These are phyloP conservation scores for Chaetodon trifasciatus DNA, from an alignment of 2,797 vertebrate genomes.

Conservation along the genomic window DNA sequence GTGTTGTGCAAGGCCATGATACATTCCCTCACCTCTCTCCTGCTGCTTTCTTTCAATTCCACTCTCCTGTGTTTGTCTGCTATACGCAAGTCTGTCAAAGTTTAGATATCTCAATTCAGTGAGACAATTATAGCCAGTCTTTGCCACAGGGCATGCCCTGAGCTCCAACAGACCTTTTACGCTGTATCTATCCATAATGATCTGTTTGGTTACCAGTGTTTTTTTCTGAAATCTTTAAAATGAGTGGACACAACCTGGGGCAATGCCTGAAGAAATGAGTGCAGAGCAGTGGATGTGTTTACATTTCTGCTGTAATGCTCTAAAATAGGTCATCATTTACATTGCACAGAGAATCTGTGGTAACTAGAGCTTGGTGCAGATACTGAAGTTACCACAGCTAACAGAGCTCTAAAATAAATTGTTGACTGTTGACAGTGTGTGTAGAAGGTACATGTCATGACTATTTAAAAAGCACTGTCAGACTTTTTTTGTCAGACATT, in stretches of 20 bases:
- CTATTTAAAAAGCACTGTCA: not conserved
- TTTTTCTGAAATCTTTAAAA: constrained; percentile 57
- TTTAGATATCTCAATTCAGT: constrained; percentile 62
- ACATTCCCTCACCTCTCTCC: constrained; percentile 3
- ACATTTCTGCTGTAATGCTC: constrained; percentile 41
- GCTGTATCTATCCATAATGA: constrained; percentile 67
- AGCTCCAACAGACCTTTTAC: constrained; percentile 70
- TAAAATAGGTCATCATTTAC: constrained; percentile 41
- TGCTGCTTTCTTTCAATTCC: constrained; percentile 20
- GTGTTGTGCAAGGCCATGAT: constrained; percentile 1
- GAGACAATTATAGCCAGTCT: constrained; percentile 64
- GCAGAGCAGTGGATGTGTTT: constrained; percentile 41
- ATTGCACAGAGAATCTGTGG: not conserved
- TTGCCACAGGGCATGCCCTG: constrained; percentile 71
- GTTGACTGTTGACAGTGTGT: not conserved
- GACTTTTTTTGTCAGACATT: not conserved
- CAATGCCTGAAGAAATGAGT: constrained; percentile 57
- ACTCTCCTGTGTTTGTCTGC: constrained; percentile 9
- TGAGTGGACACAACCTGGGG: constrained; percentile 64
- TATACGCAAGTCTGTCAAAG: constrained; percentile 52
- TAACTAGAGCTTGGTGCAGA: not conserved
- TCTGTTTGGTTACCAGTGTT: constrained; percentile 56
- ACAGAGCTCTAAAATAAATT: not conserved
- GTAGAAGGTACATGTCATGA: not conserved
- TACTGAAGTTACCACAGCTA: not conserved